phyloP scores from a whole-genome alignment of 2,113 vertebrate species.

The Crotalus tigris region DNA sequence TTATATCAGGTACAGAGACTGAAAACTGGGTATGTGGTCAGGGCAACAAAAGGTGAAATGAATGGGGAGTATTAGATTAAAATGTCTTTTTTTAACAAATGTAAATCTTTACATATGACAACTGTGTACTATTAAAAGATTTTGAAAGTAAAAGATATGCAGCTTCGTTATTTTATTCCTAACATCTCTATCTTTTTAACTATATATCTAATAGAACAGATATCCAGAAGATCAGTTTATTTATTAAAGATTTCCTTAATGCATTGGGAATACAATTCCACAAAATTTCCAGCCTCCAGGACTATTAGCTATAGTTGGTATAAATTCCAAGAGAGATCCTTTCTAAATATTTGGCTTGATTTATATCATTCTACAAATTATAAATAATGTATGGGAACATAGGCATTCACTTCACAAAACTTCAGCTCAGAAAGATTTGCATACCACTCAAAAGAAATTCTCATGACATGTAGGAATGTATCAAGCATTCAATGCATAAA shows the following conservation, averaged over 20 bases:
- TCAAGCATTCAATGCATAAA: not conserved
- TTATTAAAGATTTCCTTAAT: not conserved
- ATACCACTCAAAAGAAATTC: not conserved
- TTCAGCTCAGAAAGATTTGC: not conserved
- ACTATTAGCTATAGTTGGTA: not conserved
- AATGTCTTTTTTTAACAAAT: constrained; percentile 45
- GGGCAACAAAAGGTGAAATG: constrained; percentile 60
- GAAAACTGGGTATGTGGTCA: constrained; percentile 48
- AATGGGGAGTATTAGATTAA: constrained; percentile 50
- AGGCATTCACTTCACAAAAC: not conserved
- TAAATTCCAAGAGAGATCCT: not conserved
- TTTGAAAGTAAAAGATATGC: constrained; percentile 59
- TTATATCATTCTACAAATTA: not conserved
- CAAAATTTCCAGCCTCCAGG: not conserved
- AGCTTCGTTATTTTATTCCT: constrained; percentile 32
- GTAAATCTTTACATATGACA: constrained; percentile 63
- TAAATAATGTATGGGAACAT: not conserved
- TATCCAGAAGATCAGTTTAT: not conserved
- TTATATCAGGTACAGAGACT: constrained; percentile 61
- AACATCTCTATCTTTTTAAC: not conserved
- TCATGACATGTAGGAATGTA: not conserved
- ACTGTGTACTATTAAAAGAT: constrained; percentile 65
- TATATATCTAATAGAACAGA: not conserved
- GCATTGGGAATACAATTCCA: not conserved
- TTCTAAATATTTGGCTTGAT: not conserved